A percentile compares a stretch with the other conserved stretches of the same genome.
phyloP scores from a whole-genome alignment of 2,113 vertebrate genomes.

The Ceratotherium simum region DNA sequence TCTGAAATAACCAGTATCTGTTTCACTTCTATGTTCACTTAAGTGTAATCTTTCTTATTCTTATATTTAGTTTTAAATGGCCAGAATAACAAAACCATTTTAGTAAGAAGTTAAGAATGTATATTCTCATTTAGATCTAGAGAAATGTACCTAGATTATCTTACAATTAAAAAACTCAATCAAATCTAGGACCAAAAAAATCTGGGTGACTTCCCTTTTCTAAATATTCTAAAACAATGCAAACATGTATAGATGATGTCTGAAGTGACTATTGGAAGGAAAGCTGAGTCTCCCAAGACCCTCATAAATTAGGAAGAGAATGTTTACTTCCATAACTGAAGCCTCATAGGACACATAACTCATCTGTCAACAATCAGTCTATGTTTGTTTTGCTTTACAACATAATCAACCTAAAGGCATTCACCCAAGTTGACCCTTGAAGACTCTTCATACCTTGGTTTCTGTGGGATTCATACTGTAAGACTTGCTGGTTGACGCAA shows the following conservation, averaged over 20 bases:
- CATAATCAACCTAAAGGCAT: not conserved
- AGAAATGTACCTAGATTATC: not conserved
- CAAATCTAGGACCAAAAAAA: not conserved
- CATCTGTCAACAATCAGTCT: not conserved
- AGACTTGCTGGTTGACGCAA: constrained; percentile 53
- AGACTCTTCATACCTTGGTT: constrained; percentile 80
- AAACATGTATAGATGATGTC: not conserved
- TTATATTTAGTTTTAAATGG: constrained; percentile 18
- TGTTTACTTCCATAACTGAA: not conserved
- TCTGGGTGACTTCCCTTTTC: not conserved
- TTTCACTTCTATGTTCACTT: not conserved
- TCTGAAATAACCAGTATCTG: not conserved
- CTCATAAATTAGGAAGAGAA: not conserved
- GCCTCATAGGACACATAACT: not conserved
- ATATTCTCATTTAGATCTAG: not conserved
- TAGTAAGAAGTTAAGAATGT: not conserved
- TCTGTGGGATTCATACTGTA: constrained; percentile 83
- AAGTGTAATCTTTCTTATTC: not conserved
- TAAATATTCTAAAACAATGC: not conserved
- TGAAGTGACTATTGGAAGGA: not conserved
- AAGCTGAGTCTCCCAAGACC: not conserved
- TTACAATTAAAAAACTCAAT: not conserved
- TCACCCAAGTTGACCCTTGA: not conserved
- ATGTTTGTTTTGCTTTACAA: not conserved
- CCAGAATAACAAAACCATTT: not conserved